Conservation (phyloP, 1,140 invertebrate genomes). For the Trinorchestia longiramus region DNA sequence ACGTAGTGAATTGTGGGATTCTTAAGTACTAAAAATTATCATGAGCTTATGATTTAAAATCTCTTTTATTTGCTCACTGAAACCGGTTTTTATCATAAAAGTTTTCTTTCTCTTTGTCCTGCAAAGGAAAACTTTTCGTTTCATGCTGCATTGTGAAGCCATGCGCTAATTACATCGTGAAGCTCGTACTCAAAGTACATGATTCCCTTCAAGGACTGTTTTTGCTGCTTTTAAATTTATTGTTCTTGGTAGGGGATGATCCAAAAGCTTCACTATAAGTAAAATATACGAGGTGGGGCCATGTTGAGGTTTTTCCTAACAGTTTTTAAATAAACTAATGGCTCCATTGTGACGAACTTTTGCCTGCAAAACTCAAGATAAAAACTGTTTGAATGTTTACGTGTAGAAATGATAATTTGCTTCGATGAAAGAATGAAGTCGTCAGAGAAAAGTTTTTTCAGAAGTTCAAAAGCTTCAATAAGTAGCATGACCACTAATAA, state of each 20-base stretch:
- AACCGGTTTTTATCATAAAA: neutral
- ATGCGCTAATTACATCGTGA: neutral
- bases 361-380: neutral
- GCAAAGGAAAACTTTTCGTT: neutral
- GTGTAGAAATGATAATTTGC: neutral
- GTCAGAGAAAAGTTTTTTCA: neutral
- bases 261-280: neutral
- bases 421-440: neutral
- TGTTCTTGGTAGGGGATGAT: neutral
- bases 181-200: neutral
- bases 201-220: neutral
- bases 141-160: no score
- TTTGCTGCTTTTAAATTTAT: neutral
- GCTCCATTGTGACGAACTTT: neutral
- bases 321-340: neutral
- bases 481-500: neutral
- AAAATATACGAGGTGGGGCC: neutral
- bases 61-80: neutral
- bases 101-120: neutral
- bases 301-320: neutral
- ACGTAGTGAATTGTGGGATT: neutral
- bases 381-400: neutral
- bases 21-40: neutral
- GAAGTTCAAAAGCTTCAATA: neutral
- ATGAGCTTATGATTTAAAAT: neutral